Percentiles rank a stretch among this genome's conserved stretches.
phyloP scores from a whole-genome alignment of 2,797 vertebrate species.

The Loriculus beryllinus region DNA sequence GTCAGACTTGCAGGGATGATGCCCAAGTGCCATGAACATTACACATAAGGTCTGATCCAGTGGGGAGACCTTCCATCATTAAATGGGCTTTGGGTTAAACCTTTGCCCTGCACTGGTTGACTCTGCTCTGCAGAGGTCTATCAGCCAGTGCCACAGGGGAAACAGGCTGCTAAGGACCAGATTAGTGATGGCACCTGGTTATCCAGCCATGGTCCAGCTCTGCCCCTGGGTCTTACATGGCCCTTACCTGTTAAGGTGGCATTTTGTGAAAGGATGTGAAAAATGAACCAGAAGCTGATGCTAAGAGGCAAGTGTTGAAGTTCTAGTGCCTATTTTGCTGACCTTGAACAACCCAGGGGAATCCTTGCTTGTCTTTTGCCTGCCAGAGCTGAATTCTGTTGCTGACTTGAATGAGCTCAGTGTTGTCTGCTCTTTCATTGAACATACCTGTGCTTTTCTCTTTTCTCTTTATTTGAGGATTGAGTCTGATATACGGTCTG shows the following conservation, averaged over 20 bases:
- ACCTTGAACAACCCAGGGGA: constrained; percentile 53
- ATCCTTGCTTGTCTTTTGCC: constrained; percentile 25
- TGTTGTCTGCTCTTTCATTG: constrained; percentile 44
- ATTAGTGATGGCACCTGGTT: accelerated
- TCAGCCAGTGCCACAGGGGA: neutral
- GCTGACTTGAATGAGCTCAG: constrained; percentile 42
- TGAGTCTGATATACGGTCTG: constrained; percentile 12
- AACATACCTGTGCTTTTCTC: constrained; percentile 53
- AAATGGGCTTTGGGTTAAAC: neutral
- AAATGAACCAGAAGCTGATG: neutral
- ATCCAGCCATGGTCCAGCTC: neutral
- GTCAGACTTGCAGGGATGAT: neutral
- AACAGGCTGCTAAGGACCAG: neutral
- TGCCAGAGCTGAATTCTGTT: neutral
- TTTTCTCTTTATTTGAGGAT: constrained; percentile 61
- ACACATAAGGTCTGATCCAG: accelerated
- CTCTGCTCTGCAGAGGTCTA: accelerated
- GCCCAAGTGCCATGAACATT: accelerated
- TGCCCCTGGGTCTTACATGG: accelerated
- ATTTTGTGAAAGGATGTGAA: neutral
- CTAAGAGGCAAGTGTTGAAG: neutral
- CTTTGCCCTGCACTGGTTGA: neutral
- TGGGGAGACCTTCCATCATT: neutral
- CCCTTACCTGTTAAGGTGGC: neutral
- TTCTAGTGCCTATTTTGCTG: neutral